Evolutionary conservation across 2,113 vertebrate species (phyloP), one percentile per base, ranked within the genome.

Genomic region (Syrmaticus mikado): DNA sequence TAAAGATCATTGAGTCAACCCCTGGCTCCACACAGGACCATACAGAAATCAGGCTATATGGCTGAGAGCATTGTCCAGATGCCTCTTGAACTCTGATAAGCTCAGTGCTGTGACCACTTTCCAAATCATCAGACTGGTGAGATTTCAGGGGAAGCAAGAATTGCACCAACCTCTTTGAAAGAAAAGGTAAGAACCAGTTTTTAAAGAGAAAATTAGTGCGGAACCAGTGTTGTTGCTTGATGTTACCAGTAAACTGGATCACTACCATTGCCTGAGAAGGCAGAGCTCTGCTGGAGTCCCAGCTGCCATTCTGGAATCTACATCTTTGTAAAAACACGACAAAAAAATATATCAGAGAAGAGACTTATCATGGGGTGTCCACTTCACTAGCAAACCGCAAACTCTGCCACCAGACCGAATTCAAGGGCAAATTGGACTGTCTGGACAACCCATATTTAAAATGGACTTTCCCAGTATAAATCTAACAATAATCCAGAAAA

Each of bases 201-300:
- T 58, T n/a, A 58, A n/a, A 58, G 55, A 58, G 32, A n/a, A 20
- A 58, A n/a, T 10, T n/a, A n/a, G 10, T 13, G 55, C 10, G 30
- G 19, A 48, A 18, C 18, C 22, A 28, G 9, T 28, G 30, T 25
- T 3, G 0, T 41, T 16, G 22, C 43, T 73, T 70, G 28, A 43
- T 1, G 13, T 71, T 18, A 53, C 8, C 18, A 64, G 45, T 30
- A 70, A 71, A 48, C 1, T 0, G 0, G 5, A 55, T 74, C 30
- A 40, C n/a, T 64, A 5, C 6, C 36, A 5, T 27, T 66, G 73
- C 27, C 40, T 66, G 50, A 74, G 20, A 9, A 24, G 9, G 11
- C 8, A 62, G 61, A 30, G 19, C 43, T 57, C 36, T 14, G 17
- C 7, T 67, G 46, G 71, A 65, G 67, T 71, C 17, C 30, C 38